Percentiles rank a stretch among this genome's conserved stretches.
These are phyloP conservation scores for Lepidurus apus DNA, from an alignment of 1,140 invertebrate species.

Conservation along the genomic window DNA sequence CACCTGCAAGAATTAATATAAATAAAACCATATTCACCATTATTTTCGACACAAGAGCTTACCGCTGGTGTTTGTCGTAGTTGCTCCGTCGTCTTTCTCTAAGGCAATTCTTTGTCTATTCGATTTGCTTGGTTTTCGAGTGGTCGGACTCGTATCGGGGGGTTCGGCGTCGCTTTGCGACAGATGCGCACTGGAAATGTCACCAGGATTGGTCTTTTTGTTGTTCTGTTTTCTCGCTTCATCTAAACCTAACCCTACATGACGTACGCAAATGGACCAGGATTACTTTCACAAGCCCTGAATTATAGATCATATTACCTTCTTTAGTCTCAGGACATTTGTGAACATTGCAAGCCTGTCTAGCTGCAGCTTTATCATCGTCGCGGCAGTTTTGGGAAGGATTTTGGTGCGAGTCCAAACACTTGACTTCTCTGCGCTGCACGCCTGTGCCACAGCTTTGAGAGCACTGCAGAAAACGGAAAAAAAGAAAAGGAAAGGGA, in stretches of 20 bases:
- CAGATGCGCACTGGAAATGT: background rate
- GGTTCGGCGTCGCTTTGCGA: background rate
- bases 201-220: background rate
- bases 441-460: slow-evolving; percentile 55
- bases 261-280: background rate
- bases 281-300: background rate
- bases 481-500: slow-evolving; percentile 26
- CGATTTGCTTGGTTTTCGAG: background rate
- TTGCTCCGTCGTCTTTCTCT: background rate
- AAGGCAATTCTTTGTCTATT: background rate
- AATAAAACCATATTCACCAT: slow-evolving; percentile 36
- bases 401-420: slow-evolving; percentile 51
- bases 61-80: background rate
- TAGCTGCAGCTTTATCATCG: slow-evolving; percentile 50
- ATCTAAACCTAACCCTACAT: background rate
- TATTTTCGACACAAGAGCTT: background rate
- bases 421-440: slow-evolving; percentile 56
- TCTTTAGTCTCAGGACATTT: slow-evolving; percentile 45
- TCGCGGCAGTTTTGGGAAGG: slow-evolving; percentile 51
- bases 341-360: slow-evolving; percentile 57
- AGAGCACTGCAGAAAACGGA: slow-evolving; percentile 44
- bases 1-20: slow-evolving; percentile 40
- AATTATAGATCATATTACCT: background rate
- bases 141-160: background rate
- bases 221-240: background rate